Conservation (phyloP, 2,797 vertebrate genomes). For the Enteromius paludinosus region DNA sequence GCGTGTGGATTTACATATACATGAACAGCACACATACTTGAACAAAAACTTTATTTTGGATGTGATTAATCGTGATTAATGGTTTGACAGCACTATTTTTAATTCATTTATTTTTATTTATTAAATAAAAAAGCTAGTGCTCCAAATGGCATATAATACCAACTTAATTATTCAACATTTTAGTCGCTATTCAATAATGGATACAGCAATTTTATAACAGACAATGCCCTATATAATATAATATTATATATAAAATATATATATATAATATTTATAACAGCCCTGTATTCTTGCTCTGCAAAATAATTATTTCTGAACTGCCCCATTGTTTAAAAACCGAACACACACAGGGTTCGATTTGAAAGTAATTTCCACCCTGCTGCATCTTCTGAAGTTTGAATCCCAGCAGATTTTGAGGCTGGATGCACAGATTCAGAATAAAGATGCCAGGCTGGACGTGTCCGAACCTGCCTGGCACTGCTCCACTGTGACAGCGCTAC, state of each 20-base stretch:
- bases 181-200: not conserved
- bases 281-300: not conserved
- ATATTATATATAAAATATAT: no score
- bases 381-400: conserved; percentile 68
- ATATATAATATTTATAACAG: no score
- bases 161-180: not conserved
- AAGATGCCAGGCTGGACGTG: conserved; percentile 69
- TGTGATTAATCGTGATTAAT: no score
- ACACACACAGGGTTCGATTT: conserved; percentile 35
- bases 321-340: conserved; percentile 8
- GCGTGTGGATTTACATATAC: no score
- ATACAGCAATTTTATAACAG: not conserved
- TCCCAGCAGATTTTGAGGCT: conserved; percentile 70
- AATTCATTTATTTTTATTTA: not conserved
- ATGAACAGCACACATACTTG: no score
- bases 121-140: not conserved
- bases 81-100: not conserved
- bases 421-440: conserved; percentile 65
- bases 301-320: conserved; percentile 7
- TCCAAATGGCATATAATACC: not conserved
- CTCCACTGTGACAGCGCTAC: conserved; percentile 41
- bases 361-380: conserved; percentile 52
- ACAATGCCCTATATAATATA: no score
- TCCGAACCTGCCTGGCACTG: conserved; percentile 73
- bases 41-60: no score